These are phyloP conservation scores for Acleris emargana DNA, from an alignment of 2,888 invertebrate genomes.

Conservation along the genomic window DNA sequence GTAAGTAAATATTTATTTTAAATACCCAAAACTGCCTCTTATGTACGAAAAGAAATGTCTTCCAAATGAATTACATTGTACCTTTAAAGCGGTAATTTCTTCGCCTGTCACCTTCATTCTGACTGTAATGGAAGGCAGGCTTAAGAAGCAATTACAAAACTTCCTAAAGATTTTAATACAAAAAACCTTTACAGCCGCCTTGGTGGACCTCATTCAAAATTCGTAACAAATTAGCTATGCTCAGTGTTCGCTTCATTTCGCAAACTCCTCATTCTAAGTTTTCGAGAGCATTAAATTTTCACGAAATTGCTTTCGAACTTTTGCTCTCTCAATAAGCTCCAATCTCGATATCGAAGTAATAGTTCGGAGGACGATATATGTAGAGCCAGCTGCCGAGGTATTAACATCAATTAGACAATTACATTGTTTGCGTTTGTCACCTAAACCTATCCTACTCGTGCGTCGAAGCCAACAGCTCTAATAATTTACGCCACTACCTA, in stretches of 20 bases:
- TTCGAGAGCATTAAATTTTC: slow-evolving; percentile 76
- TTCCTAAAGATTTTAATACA: slow-evolving; percentile 40
- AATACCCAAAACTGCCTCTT: slow-evolving; percentile 3
- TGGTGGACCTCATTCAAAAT: slow-evolving; percentile 66
- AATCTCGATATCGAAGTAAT: slow-evolving; percentile 71
- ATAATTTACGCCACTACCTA: not conserved
- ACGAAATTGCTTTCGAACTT: slow-evolving; percentile 79
- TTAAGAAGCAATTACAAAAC: slow-evolving; percentile 38
- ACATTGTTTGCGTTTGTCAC: slow-evolving; percentile 42
- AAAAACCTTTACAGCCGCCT: slow-evolving; percentile 42
- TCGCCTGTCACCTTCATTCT: slow-evolving; percentile 40
- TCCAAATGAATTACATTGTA: slow-evolving; percentile 17
- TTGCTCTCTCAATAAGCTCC: slow-evolving; percentile 71
- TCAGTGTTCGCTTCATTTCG: slow-evolving; percentile 73
- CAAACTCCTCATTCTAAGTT: slow-evolving; percentile 79
- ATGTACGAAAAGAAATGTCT: slow-evolving; percentile 15
- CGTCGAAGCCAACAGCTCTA: not conserved
- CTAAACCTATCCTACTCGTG: not conserved
- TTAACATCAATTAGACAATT: slow-evolving; percentile 47
- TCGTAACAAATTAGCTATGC: slow-evolving; percentile 77
- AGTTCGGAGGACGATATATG: slow-evolving; percentile 59
- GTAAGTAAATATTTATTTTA: no score
- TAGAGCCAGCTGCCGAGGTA: slow-evolving; percentile 59
- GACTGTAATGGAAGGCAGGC: slow-evolving; percentile 36
- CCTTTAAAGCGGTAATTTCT: slow-evolving; percentile 33